Percentiles rank a stretch among this genome's conserved stretches.
These are phyloP conservation scores for Apantesis nais DNA, from an alignment of 2,888 invertebrate genomes.

Conservation along the genomic window DNA sequence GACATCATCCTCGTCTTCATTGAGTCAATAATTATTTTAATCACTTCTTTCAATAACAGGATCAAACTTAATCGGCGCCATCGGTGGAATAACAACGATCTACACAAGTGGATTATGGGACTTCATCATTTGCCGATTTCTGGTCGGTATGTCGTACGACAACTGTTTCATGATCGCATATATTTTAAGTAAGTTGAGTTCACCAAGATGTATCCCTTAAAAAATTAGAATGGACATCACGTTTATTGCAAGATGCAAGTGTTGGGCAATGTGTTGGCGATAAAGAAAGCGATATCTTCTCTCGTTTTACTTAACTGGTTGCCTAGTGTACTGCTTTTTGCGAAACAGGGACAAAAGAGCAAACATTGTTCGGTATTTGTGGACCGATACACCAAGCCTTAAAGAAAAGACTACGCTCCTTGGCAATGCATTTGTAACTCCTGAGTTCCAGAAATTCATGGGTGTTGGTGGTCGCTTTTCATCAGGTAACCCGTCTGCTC, in stretches of 20 bases:
- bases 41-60: constrained; percentile 62
- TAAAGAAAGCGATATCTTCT: too few relatives aligned
- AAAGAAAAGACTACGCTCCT: too few relatives aligned
- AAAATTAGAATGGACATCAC: neutral
- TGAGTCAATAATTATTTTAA: neutral
- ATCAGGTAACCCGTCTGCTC: too few relatives aligned
- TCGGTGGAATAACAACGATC: constrained; percentile 88
- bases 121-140: constrained; percentile 91
- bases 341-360: too few relatives aligned
- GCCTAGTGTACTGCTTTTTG: too few relatives aligned
- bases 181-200: constrained; percentile 89
- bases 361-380: too few relatives aligned
- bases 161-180: constrained; percentile 96
- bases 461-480: too few relatives aligned
- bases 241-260: neutral
- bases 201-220: neutral
- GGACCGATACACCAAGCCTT: too few relatives aligned
- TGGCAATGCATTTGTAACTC: too few relatives aligned
- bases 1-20: too few relatives aligned
- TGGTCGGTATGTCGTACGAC: constrained; percentile 94
- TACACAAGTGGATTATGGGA: constrained; percentile 89
- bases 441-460: too few relatives aligned
- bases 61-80: constrained; percentile 89
- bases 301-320: too few relatives aligned
- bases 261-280: neutral